Evolutionary conservation across 2,113 vertebrate genomes (phyloP).

Genomic region (Otolemur garnettii): DNA sequence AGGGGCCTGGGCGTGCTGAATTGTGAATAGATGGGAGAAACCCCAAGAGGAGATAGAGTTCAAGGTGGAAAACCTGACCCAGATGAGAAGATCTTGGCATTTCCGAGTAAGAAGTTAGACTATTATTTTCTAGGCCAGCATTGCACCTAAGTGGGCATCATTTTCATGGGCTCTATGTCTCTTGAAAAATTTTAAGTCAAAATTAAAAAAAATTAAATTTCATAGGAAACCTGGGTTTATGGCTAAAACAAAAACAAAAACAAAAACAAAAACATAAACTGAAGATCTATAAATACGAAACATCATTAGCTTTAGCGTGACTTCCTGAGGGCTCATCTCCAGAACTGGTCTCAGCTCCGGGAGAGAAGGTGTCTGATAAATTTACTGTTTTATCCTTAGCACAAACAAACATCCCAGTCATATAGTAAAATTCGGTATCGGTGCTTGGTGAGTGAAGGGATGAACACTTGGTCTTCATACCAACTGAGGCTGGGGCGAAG

Average conservation of each 20-base stretch:
- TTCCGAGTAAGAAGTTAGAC: neutral
- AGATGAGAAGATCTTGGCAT: neutral
- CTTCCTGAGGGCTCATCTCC: neutral
- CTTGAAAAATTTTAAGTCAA: neutral
- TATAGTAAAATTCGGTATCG: rapidly evolving
- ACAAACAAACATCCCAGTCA: neutral
- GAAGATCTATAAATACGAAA: neutral
- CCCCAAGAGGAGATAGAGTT: neutral
- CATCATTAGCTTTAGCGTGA: neutral
- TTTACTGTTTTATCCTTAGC: neutral
- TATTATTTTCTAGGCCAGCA: neutral
- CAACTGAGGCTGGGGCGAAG: neutral
- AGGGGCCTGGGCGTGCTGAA: neutral
- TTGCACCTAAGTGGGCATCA: neutral
- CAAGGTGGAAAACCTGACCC: neutral
- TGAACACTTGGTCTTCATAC: neutral
- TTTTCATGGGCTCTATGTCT: neutral
- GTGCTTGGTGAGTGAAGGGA: neutral
- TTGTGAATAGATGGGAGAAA: neutral
- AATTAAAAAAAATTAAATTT: neutral
- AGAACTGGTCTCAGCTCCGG: neutral
- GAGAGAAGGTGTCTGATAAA: neutral
- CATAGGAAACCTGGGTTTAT: neutral
- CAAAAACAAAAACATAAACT: no score
- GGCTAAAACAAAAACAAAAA: neutral